Conservation (phyloP, 1,140 invertebrate genomes). For the Homarus americanus region DNA sequence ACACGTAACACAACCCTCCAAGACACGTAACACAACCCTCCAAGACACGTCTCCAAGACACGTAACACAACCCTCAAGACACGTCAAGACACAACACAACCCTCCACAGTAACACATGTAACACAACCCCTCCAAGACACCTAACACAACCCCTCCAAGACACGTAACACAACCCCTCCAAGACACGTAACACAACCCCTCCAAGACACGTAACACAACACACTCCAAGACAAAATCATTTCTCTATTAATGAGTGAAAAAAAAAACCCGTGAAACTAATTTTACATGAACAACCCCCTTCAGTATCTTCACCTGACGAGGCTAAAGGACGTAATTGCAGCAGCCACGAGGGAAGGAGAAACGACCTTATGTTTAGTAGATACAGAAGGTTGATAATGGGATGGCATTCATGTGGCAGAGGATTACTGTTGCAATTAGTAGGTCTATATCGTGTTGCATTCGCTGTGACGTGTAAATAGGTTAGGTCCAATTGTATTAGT, state of each 20-base stretch:
- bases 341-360: not conserved
- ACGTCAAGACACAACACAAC: no score
- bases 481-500: constrained; percentile 56
- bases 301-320: constrained; percentile 38
- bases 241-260: constrained; percentile 48
- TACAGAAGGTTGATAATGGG: not conserved
- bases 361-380: not conserved
- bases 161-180: no score
- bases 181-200: no score
- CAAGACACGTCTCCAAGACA: no score
- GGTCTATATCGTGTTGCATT: constrained; percentile 62
- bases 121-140: no score
- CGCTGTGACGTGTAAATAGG: constrained; percentile 54
- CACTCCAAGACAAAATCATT: constrained; percentile 56
- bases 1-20: no score
- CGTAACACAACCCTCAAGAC: no score
- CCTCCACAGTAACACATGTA: no score
- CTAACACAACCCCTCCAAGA: no score
- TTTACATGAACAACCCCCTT: constrained; percentile 30
- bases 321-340: not conserved
- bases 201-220: no score
- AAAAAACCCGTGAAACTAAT: constrained; percentile 59
- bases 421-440: constrained; percentile 61
- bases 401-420: not conserved
- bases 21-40: no score